Evolutionary conservation across 1,140 invertebrate genomes (phyloP).

Genomic region (Drosophila bifasciata): DNA sequence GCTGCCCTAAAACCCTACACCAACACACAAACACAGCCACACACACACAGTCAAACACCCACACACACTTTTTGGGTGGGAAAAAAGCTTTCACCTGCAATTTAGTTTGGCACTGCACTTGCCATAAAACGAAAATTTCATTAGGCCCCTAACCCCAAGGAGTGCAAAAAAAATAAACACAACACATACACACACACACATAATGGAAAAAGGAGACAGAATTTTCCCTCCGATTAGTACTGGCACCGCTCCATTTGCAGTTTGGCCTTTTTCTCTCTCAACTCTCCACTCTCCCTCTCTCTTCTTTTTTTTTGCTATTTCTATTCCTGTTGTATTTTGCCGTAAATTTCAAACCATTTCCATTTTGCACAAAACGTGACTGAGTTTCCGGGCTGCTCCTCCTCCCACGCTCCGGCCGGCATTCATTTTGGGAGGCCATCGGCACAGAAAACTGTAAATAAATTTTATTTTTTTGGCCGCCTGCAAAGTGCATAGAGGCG

Average conservation of each 20-base stretch:
- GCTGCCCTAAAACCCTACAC: neutral
- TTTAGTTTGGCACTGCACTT: constrained; percentile 48
- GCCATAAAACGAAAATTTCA: constrained; percentile 58
- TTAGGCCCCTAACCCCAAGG: constrained; percentile 35
- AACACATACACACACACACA: too few species aligned
- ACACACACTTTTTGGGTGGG: neutral
- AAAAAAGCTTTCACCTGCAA: constrained; percentile 61
- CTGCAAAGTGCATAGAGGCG: constrained; percentile 53
- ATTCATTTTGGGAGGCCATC: constrained; percentile 10
- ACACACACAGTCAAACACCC: too few species aligned
- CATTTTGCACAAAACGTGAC: constrained; percentile 67
- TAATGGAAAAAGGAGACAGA: constrained; percentile 34
- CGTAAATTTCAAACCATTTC: constrained; percentile 65
- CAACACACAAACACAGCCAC: too few species aligned
- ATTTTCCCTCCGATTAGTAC: constrained; percentile 41
- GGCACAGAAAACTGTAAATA: constrained; percentile 54
- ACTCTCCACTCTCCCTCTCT: neutral
- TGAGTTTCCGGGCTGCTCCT: constrained; percentile 24
- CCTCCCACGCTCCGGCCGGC: constrained; percentile 2
- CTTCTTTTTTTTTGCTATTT: constrained; percentile 21
- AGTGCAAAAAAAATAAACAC: constrained; percentile 3
- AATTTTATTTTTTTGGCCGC: constrained; percentile 61
- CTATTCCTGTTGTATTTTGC: constrained; percentile 33
- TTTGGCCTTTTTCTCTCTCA: constrained; percentile 1
- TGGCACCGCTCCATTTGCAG: constrained; percentile 19